Percentiles rank a stretch among this genome's conserved stretches.
phyloP scores from a whole-genome alignment of 2,797 vertebrate genomes.

The Xiphorhynchus erythropygius region DNA sequence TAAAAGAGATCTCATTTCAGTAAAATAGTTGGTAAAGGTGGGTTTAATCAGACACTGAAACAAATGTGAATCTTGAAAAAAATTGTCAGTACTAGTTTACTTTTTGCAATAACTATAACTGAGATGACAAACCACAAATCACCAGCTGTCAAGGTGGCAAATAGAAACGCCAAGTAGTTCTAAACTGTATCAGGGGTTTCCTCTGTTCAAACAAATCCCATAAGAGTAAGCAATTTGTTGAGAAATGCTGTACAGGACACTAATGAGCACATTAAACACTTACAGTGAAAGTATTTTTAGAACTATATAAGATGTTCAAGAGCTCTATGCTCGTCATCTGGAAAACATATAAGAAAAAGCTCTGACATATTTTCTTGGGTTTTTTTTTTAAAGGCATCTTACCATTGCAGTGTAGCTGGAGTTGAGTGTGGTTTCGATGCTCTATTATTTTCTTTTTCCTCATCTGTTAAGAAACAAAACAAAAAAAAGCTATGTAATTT shows the following conservation, averaged over 20 bases:
- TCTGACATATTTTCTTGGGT: neutral
- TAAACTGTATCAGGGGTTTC: neutral
- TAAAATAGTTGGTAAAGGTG: neutral
- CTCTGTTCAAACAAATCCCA: neutral
- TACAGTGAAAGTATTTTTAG: neutral
- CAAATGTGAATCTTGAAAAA: neutral
- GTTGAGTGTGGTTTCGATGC: conserved; percentile 98
- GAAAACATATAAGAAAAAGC: neutral
- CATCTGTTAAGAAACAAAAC: conserved; percentile 83
- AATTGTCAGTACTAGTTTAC: neutral
- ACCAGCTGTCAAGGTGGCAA: neutral
- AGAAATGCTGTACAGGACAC: neutral
- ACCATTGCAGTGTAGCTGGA: conserved; percentile 98
- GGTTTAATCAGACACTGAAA: neutral
- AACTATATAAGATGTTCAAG: neutral
- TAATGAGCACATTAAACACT: neutral
- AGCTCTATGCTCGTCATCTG: neutral
- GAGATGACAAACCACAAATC: neutral
- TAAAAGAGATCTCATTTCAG: neutral
- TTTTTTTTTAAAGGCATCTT: conserved; percentile 61
- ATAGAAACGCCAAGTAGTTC: neutral
- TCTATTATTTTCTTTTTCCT: conserved; percentile 98
- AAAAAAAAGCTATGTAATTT: conserved; percentile 6
- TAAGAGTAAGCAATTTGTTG: neutral
- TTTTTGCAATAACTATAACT: neutral